Percentiles rank a stretch among this genome's conserved stretches.
Evolutionary conservation across 2,888 invertebrate genomes (phyloP).

Genomic region (Tiphia femorata): DNA sequence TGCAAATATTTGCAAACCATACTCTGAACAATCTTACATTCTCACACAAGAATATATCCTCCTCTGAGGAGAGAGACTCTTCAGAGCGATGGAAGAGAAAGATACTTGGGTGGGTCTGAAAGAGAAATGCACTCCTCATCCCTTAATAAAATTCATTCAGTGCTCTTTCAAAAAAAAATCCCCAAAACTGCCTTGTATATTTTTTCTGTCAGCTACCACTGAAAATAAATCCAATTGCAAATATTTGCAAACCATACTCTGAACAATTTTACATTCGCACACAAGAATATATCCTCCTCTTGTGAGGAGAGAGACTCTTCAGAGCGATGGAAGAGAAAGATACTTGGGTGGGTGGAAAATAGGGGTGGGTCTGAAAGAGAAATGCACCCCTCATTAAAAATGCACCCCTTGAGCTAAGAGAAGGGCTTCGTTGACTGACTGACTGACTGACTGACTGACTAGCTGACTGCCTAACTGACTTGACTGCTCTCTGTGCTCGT

Average conservation of each 20-base stretch:
- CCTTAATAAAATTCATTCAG: too few species aligned
- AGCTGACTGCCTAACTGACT: not conserved
- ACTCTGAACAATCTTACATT: not conserved
- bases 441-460: constrained; percentile 55
- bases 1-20: not conserved
- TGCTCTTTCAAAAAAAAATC: too few species aligned
- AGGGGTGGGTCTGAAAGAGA: constrained; percentile 29
- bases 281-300: too few species aligned
- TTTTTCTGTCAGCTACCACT: too few species aligned
- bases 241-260: not conserved
- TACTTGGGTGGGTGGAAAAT: too few species aligned
- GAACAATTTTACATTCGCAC: not conserved
- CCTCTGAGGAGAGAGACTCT: too few species aligned
- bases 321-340: too few species aligned
- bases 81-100: too few species aligned
- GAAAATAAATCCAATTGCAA: not conserved
- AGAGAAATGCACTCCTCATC: constrained; percentile 56
- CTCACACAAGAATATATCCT: too few species aligned
- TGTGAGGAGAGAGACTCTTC: too few species aligned
- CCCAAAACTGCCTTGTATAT: too few species aligned
- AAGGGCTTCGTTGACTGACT: constrained; percentile 47
- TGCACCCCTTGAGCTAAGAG: constrained; percentile 57
- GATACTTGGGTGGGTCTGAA: too few species aligned
- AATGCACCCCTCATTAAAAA: constrained; percentile 61
- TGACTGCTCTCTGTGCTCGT: constrained; percentile 2